Percentiles rank a stretch among this genome's conserved stretches.
Evolutionary conservation across 2,113 vertebrate genomes (phyloP).

Genomic region (Amblyopsis rosae): DNA sequence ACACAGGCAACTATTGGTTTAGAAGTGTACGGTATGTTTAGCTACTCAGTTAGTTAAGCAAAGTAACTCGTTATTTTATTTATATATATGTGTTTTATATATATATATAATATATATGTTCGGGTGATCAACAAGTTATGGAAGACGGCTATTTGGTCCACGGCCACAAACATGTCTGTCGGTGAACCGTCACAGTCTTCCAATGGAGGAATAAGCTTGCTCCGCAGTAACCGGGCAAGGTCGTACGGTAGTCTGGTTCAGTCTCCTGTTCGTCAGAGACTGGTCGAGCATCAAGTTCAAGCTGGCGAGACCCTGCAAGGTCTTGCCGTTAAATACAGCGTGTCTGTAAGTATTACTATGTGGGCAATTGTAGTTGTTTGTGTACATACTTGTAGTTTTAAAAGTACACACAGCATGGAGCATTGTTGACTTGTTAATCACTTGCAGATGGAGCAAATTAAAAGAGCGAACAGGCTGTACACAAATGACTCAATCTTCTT

Average conservation of each 20-base stretch:
- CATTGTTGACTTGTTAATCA: not conserved
- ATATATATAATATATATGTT: not conserved
- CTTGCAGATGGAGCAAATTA: slow-evolving; percentile 91
- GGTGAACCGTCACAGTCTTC: slow-evolving; percentile 29
- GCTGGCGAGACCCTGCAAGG: slow-evolving; percentile 88
- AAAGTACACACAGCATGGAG: no score
- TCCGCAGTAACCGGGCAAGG: slow-evolving; percentile 69
- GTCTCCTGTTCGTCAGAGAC: slow-evolving; percentile 71
- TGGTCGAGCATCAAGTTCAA: slow-evolving; percentile 79
- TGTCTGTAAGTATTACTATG: slow-evolving; percentile 77
- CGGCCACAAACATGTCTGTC: slow-evolving; percentile 60
- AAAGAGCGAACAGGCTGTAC: slow-evolving; percentile 90
- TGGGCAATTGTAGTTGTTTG: not conserved
- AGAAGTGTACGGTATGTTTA: no score
- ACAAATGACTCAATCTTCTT: slow-evolving; percentile 93
- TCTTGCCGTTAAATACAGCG: slow-evolving; percentile 89
- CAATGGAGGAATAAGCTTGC: slow-evolving; percentile 44
- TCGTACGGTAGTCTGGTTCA: slow-evolving; percentile 87
- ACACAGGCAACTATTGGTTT: not conserved
- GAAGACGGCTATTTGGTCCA: not conserved
- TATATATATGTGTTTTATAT: not conserved
- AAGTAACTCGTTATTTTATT: not conserved
- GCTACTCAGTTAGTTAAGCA: no score
- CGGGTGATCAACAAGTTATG: no score
- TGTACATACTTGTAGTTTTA: not conserved